Base-by-base conservation (phyloP, 2,888 invertebrate species). In the Arge pagana region DNA sequence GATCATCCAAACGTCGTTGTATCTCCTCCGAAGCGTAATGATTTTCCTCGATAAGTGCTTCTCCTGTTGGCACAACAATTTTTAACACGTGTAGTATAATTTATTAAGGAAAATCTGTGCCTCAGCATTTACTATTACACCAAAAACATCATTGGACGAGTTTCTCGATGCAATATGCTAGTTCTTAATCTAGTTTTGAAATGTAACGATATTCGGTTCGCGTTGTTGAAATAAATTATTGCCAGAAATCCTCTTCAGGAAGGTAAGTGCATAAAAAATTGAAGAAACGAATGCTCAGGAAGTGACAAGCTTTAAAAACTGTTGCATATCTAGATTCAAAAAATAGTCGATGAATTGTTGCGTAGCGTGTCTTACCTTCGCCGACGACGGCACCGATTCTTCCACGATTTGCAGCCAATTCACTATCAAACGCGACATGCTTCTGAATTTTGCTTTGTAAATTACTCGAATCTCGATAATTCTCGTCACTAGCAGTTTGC, bases 391-490 rank as follows among this genome's bases (percentile, higher is more conserved):
- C 86, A 54, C 89, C 89, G 0, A 96, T 87, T 31, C 96, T 82
- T 2, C 88, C 88, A 62, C 93, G 87, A 76, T 96, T 97, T 15
- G 96, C 94, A 6, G 87, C 83, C 21, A 99, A 79, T 76, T 99
- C 98, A 0, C 96, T 91, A 71, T 98, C 96, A 74, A 98, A 98
- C 0, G 96, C 95, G 0, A 89, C 85, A 70, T 99, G 98, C 73
- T 95, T 94, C 74, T 97, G 96, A 21, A 96, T 91, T 79, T 97
- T 97, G 66, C 90, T 91, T 71, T 96, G 93, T n/a, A 99, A 82
- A 77, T 98, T 98, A n/a, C 90, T 93, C 0, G 93, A 87, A 67
- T 99, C 98, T 49, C 94, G 82, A 77, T 96, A 98, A 67, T 88
- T 93, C 71, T 96, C 96, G 71, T 99, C 98, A 50, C 84, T 82